phyloP scores from a whole-genome alignment of 2,888 invertebrate genomes.

The Nomada flava region DNA sequence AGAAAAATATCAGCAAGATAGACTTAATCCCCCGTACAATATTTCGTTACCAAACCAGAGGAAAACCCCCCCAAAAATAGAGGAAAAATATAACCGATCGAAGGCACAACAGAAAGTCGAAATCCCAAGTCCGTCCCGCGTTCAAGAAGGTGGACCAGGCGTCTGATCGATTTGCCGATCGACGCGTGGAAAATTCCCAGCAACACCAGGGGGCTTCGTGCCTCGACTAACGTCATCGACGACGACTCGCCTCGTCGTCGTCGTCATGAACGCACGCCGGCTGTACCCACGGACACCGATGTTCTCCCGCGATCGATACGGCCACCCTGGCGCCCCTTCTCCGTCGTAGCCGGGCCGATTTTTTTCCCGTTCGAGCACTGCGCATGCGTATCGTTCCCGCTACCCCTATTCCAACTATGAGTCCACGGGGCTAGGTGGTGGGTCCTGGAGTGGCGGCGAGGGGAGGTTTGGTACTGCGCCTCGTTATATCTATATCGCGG shows the following conservation, averaged over 20 bases:
- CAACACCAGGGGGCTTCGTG: background rate
- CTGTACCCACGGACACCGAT: constrained; percentile 83
- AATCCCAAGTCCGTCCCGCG: background rate
- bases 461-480: constrained; percentile 42
- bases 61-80: background rate
- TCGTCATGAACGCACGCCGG: constrained; percentile 72
- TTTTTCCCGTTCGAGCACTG: constrained; percentile 84
- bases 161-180: constrained; percentile 39
- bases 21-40: too few relatives aligned
- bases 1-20: background rate
- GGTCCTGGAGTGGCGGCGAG: constrained; percentile 30
- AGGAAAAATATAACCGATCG: too few relatives aligned
- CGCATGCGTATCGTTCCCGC: constrained; percentile 72
- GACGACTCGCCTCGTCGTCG: constrained; percentile 68
- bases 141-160: background rate
- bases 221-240: constrained; percentile 66
- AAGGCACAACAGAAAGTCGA: too few relatives aligned
- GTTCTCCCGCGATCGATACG: constrained; percentile 81
- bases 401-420: constrained; percentile 68
- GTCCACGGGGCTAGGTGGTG: constrained; percentile 45
- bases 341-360: constrained; percentile 86
- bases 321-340: constrained; percentile 72
- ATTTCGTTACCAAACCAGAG: too few relatives aligned
- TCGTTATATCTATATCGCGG: constrained; percentile 71
- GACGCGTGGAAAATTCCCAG: constrained; percentile 26